Base-by-base conservation (phyloP, 2,888 invertebrate species). In the Ctenicera cuprea region DNA sequence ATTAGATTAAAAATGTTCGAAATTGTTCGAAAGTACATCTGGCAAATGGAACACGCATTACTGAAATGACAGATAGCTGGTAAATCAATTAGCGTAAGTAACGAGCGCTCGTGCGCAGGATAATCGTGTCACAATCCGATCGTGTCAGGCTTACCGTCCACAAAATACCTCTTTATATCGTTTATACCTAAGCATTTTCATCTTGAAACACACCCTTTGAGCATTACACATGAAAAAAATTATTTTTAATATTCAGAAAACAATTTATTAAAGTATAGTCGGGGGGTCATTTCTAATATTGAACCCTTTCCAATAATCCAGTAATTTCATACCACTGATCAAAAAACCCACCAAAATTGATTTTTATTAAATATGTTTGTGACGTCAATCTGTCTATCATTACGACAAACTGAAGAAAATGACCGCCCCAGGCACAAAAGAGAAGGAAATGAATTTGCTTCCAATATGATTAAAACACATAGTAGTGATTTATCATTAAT, bases 21-120 rank as follows among this genome's bases (percentile, higher is more conserved):
- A 81, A 80, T 80, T 79, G 82, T 80, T 79, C 76, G 80, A 79
- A 80, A 82, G 80, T 82, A 82, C 82, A 82, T 82, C 79, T 80
- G 81, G 79, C 79, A 81, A 82, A 84, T 82, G 83, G 81, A 80
- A 82, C 82, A 78, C 75, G 79, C 82, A 83, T 83, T 82, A 83
- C 79, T 81, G 80, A 81, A 83, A 83, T 84, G 83, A 83, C 82
- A 81, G 80, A 82, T 81, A 77, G 80, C 78, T 79, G 78, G 80
- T 79, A 80, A 82, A 83, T 81, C 83, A 83, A 84, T 84, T 84
- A 83, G 80, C 76, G 79, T 83, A 83, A 84, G 83, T 83, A 82
- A 81, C 80, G 73, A 74, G 74, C 68, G 71, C 67, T 71, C 75
- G 72, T 71, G 74, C 74, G 73, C 75, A 77, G 65, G 64, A 74